Base-by-base conservation (phyloP, 1,140 invertebrate species). In the Sminthurinus signatus region DNA sequence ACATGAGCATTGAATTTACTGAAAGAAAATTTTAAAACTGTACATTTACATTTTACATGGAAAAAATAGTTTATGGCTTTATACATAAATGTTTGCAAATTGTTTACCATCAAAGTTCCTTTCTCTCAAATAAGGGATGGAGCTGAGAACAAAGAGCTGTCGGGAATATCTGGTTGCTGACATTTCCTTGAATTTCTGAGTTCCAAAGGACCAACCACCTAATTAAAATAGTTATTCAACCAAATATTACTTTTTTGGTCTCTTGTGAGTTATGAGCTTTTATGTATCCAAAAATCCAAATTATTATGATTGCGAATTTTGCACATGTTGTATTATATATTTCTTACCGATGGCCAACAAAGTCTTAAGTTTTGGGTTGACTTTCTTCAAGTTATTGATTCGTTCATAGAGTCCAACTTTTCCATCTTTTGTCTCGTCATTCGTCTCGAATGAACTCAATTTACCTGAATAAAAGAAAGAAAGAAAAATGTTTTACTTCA, bases 141-240 rank as follows among this genome's bases (percentile, higher is more conserved):
- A 88, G 56, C 89, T 93, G 79, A 93, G 94, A 74, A 95, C 91
- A 78, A 95, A 96, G 0, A 91, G 92, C 78, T 94, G 91, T 15
- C 93, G 80, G 1, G 91, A 84, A 77, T 94, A 95, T 62, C 91
- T 80, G 2, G 86, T 88, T 10, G 86, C 82, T 0, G 91, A 85
- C 86, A 95, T 89, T 64, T 94, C 91, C 76, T 94, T 94, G 80
- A 96, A 96, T 75, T 93, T 93, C 76, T 94, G 89, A 0, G 93
- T 95, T 21, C 93, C 93, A 75, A 95, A 95, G 0, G 91, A 93
- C 92, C 92, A 96, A 39, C 93, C 92, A 78, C 89, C 88, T 91
- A 74, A 21, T 15, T 15, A 36, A 36, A n/a, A n/a, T n/a, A n/a
- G n/a, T n/a, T n/a, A n/a, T n/a, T n/a, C n/a, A n/a, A n/a, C n/a